phyloP scores from a whole-genome alignment of 1,140 invertebrate species.

The Pseudomyrmex concolor region DNA sequence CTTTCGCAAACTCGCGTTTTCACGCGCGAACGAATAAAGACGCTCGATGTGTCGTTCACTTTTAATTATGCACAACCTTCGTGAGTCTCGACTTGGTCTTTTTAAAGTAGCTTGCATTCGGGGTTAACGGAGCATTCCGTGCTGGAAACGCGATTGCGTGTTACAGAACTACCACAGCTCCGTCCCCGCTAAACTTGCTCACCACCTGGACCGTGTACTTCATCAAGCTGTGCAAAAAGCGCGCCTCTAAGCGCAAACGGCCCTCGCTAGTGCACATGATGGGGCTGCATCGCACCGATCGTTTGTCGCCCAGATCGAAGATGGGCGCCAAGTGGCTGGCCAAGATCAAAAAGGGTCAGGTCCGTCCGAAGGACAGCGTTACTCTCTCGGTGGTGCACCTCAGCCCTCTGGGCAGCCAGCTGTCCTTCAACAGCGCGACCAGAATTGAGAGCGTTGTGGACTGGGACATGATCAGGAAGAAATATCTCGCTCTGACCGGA shows the following conservation, averaged over 20 bases:
- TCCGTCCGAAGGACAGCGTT: constrained; percentile 92
- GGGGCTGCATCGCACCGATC: constrained; percentile 89
- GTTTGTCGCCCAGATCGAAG: constrained; percentile 92
- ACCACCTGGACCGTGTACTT: constrained; percentile 97
- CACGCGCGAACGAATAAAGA: background rate
- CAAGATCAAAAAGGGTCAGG: constrained; percentile 92
- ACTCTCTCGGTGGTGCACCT: constrained; percentile 91
- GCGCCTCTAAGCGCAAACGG: constrained; percentile 89
- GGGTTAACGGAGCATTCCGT: constrained; percentile 46
- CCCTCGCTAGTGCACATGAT: constrained; percentile 94
- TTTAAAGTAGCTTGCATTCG: constrained; percentile 33
- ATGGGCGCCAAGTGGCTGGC: constrained; percentile 94
- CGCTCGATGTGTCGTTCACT: background rate
- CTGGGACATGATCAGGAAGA: constrained; percentile 95
- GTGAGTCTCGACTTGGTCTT: background rate
- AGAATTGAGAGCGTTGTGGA: constrained; percentile 96
- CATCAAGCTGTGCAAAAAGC: constrained; percentile 91
- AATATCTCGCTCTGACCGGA: constrained; percentile 92
- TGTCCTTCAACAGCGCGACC: constrained; percentile 90
- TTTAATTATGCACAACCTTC: background rate
- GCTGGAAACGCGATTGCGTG: constrained; percentile 70
- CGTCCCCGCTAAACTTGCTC: constrained; percentile 98
- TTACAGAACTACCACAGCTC: constrained; percentile 96
- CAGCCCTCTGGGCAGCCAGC: constrained; percentile 91
- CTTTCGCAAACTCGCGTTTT: constrained; percentile 1